Evolutionary conservation across 2,888 invertebrate species (phyloP), one percentile per base, ranked within the genome.

Genomic region (Agrilus mali): DNA sequence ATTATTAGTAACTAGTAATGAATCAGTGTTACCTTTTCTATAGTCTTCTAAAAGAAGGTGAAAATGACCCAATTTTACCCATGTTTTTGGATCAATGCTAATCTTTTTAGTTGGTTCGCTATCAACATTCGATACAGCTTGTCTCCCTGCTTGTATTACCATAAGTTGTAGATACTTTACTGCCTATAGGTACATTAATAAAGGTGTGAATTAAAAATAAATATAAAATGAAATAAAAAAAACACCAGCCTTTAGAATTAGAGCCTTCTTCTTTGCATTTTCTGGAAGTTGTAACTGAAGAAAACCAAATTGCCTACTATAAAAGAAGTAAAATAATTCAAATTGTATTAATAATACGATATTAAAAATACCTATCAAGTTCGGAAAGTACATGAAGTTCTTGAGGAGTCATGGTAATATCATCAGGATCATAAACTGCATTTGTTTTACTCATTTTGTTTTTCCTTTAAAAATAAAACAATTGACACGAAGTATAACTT

Each of bases 21-120:
- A 27, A n/a, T n/a, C n/a, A n/a, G 4, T 27, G 22, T 55, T 73
- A 95, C 96, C 94, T 86, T 95, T 94, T 27, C 84, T 76, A 72
- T 86, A 95, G 61, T 97, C 92, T 66, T 92, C 92, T 14, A 95
- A 71, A 2, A 97, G 72, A 31, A 97, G 74, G 68, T 95, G 90
- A 59, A 96, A 86, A 70, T 97, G 96, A 2, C 97, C 97, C 42
- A 97, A 71, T 69, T 94, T 92, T 61, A 93, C 90, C 67, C 86
- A 95, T 2, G 94, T 88, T 65, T 87, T 84, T 1, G 89, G 86
- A 67, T 92, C 87, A 52, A 89, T 85, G 56, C 80, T 80, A 50
- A 85, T 82, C 46, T 80, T 63, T 77, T 64, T 82, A 67, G 51
- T 75, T 52, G 45, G 44, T 41, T 44, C 48, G 31, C 34, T 48